phyloP scores from a whole-genome alignment of 2,888 invertebrate genomes.

The Ornithoptera alexandrae region DNA sequence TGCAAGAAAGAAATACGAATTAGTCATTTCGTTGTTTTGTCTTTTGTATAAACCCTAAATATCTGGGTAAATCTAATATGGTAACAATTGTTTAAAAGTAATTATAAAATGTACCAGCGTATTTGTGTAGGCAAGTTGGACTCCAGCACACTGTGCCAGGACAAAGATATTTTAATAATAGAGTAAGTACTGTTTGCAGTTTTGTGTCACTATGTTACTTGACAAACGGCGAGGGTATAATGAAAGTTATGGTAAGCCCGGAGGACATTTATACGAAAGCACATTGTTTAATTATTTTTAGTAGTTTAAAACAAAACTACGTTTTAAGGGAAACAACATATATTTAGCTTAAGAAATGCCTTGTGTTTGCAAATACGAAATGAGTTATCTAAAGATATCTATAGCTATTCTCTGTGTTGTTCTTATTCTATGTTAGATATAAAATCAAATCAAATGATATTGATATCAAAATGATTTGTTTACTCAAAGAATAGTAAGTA shows the following conservation, averaged over 20 bases:
- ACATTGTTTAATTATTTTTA: background rate
- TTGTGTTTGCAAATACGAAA: background rate
- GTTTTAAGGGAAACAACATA: background rate
- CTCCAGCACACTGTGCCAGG: background rate
- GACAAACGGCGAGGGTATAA: background rate
- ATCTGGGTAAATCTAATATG: background rate
- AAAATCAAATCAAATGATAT: background rate
- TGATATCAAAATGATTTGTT: too few species aligned
- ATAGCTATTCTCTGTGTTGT: background rate
- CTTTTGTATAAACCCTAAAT: background rate
- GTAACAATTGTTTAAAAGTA: background rate
- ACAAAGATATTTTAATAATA: conserved; percentile 21
- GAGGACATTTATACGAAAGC: background rate
- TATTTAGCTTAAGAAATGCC: background rate
- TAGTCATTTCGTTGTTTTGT: background rate
- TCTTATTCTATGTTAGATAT: background rate
- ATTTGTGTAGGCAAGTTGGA: background rate
- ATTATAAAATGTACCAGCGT: background rate
- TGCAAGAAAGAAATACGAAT: too few species aligned
- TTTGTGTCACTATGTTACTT: background rate
- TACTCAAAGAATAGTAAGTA: too few species aligned
- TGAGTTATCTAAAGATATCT: background rate
- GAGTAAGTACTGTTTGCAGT: background rate
- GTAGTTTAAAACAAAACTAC: background rate
- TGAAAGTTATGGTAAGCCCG: background rate